Base-by-base conservation (phyloP, 1,140 invertebrate species). In the Drosophila eugracilis region DNA sequence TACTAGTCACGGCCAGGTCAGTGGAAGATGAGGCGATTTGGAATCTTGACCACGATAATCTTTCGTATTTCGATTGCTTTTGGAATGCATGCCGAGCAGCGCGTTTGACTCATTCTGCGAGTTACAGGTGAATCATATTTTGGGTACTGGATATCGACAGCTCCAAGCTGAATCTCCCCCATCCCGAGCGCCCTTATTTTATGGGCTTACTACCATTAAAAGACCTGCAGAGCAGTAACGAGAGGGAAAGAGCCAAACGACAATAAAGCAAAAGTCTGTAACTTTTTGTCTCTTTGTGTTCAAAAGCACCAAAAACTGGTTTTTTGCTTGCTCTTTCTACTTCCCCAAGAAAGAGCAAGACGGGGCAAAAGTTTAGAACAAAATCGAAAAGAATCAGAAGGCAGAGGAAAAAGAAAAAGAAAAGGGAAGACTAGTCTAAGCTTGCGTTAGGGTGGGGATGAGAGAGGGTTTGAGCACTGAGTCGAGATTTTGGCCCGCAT, bases 401-500 rank as follows among this genome's bases (percentile, higher is more conserved):
- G n/a, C 34, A 44, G 36, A 42, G 22, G 44, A 45, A 26, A 26
- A 26, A 26, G 26, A 26, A 26, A 26, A 32, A 32, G 30, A 45
- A 62, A 39, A 69, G 50, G 37, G 21, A 70, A 72, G 69, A 72
- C 73, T 63, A 54, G 47, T 69, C 81, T 73, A 80, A 84, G 76
- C 72, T 85, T 69, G 69, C 32, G 55, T 55, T n/a, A 14, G 14
- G 3, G 12, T 0, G 15, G 28, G 24, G 36, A 6, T 2, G 32
- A 28, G 15, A 22, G 10, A 9, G 21, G 22, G 21, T n/a, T n/a
- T n/a, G n/a, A n/a, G 26, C 9, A 48, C 71, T 36, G 70, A 72
- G 59, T 66, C 47, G 65, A 84, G 80, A 85, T 85, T 84, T 85
- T 86, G 80, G 80, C 76, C 77, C 81, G 80, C 80, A 62, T 53